A percentile compares a stretch with the other conserved stretches of the same genome.
Evolutionary conservation across 2,888 invertebrate genomes (phyloP).

Genomic region (Hyppa rectilinea): DNA sequence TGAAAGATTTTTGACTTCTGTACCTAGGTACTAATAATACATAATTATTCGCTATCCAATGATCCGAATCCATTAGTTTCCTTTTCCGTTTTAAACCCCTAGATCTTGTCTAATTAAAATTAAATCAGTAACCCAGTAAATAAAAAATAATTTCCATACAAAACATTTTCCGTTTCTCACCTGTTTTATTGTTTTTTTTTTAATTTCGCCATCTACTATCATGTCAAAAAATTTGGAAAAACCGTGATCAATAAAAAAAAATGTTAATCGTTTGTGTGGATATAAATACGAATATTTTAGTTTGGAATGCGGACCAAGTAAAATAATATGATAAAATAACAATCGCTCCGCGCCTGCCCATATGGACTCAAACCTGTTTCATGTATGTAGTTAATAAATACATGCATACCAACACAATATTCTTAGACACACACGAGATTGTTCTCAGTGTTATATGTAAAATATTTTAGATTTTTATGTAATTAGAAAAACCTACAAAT

Average conservation of each 20-base stretch:
- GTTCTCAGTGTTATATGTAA: slow-evolving; percentile 15
- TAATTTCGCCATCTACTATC: slow-evolving; percentile 53
- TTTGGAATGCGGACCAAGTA: slow-evolving; percentile 81
- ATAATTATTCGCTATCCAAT: not conserved
- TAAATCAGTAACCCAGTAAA: not conserved
- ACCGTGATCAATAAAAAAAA: slow-evolving; percentile 62
- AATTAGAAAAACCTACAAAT: not conserved
- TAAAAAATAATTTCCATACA: slow-evolving; percentile 9
- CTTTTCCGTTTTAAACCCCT: not conserved
- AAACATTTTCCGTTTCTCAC: not conserved
- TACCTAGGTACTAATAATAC: not conserved
- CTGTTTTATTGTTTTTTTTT: slow-evolving; percentile 29
- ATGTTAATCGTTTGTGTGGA: slow-evolving; percentile 59
- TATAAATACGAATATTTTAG: slow-evolving; percentile 69
- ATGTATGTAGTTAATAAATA: slow-evolving; percentile 69
- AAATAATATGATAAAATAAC: slow-evolving; percentile 84
- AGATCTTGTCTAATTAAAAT: not conserved
- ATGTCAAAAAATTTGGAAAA: slow-evolving; percentile 63
- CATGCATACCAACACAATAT: slow-evolving; percentile 67
- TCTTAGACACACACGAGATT: slow-evolving; percentile 63
- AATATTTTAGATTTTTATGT: not conserved
- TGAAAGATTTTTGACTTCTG: no score
- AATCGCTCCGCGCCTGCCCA: slow-evolving; percentile 79
- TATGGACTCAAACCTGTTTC: slow-evolving; percentile 84
- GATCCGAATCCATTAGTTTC: not conserved